Conservation (phyloP, 1,140 invertebrate genomes). For the Muscidifurax raptorellus region DNA sequence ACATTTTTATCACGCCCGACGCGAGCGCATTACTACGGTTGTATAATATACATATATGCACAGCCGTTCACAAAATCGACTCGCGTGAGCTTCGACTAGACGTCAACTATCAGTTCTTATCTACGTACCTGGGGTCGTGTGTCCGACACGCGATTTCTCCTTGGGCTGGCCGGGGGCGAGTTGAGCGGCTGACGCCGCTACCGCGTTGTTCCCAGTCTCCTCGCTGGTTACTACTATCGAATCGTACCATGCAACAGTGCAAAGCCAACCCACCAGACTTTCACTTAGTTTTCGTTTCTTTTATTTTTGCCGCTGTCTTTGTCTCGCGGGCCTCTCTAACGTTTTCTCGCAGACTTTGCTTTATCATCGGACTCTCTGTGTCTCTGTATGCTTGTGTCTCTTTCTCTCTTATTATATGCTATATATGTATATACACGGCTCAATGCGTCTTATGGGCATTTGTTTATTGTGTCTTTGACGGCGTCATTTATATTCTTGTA, state of each 20-base stretch:
- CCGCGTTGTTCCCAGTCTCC: slow-evolving; percentile 67
- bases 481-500: not conserved
- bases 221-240: slow-evolving; percentile 75
- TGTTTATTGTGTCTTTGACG: too few relatives aligned
- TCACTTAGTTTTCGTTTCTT: slow-evolving; percentile 63
- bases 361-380: not conserved
- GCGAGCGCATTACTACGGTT: not conserved
- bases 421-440: not conserved
- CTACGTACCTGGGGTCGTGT: slow-evolving; percentile 74
- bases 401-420: not conserved
- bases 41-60: not conserved
- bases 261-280: slow-evolving; percentile 75
- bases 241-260: slow-evolving; percentile 76
- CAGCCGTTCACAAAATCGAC: not conserved
- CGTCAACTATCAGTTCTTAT: not conserved
- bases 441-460: too few relatives aligned
- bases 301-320: not conserved
- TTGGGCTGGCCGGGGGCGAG: slow-evolving; percentile 64
- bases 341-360: not conserved
- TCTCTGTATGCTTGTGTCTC: not conserved
- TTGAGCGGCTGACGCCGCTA: slow-evolving; percentile 41
- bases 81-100: not conserved
- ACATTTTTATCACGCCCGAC: too few relatives aligned
- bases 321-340: not conserved
- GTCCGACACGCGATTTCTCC: slow-evolving; percentile 72